Percentiles rank a stretch among this genome's conserved stretches.
phyloP scores from a whole-genome alignment of 1,140 invertebrate genomes.

The Cheumatopsyche charites region DNA sequence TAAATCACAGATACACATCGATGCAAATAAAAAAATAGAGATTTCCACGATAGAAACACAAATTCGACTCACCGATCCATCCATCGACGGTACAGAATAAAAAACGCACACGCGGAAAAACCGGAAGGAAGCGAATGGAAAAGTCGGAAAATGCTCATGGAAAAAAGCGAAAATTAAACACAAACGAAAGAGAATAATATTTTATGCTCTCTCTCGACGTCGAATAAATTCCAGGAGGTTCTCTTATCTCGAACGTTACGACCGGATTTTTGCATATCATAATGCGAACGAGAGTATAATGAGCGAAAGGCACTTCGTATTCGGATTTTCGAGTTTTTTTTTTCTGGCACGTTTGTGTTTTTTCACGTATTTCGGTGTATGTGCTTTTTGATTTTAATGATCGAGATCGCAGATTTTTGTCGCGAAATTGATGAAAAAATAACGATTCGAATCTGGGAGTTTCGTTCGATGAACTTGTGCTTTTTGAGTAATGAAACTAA shows the following conservation, averaged over 20 bases:
- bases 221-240: slow-evolving; percentile 16
- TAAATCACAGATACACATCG: too few species aligned
- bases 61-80: too few species aligned
- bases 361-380: neutral
- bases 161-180: neutral
- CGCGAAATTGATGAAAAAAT: neutral
- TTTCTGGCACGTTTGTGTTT: neutral
- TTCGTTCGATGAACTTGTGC: too few species aligned
- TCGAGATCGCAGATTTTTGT: neutral
- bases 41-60: too few species aligned
- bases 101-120: too few species aligned
- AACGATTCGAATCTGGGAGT: slow-evolving; percentile 9
- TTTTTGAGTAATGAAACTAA: slow-evolving; percentile 44
- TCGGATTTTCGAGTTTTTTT: neutral
- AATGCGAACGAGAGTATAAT: slow-evolving; percentile 18
- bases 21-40: too few species aligned
- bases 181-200: slow-evolving; percentile 2
- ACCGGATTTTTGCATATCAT: slow-evolving; percentile 23
- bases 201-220: neutral
- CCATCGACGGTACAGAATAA: too few species aligned
- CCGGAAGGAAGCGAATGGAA: neutral
- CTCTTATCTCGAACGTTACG: slow-evolving; percentile 21
- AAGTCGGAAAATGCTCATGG: neutral
- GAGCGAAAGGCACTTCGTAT: neutral
- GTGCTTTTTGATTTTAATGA: slow-evolving; percentile 6